phyloP scores from a whole-genome alignment of 1,140 invertebrate genomes.

The Drosophila yakuba region DNA sequence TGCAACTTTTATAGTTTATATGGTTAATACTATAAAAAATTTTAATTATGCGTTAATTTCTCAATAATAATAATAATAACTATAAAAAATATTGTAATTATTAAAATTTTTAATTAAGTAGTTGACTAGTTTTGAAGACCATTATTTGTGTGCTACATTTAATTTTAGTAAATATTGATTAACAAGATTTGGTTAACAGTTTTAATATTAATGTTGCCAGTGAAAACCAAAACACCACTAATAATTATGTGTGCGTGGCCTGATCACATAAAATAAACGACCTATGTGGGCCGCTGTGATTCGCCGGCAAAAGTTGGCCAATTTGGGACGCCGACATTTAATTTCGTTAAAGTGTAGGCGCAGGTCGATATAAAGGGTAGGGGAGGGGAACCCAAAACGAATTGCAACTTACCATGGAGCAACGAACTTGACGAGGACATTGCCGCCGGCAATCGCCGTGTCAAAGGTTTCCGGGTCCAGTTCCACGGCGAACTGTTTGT shows the following conservation, averaged over 20 bases:
- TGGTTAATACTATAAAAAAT: not conserved
- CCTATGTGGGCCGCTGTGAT: conserved; percentile 27
- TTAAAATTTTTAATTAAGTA: not conserved
- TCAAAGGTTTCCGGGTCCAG: conserved; percentile 87
- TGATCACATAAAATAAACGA: conserved; percentile 17
- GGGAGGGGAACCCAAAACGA: not conserved
- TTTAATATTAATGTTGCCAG: not conserved
- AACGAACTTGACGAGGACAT: conserved; percentile 91
- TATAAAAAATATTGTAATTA: not conserved
- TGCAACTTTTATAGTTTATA: not conserved
- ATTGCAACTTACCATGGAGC: conserved; percentile 88
- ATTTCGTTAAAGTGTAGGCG: not conserved
- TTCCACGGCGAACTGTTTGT: conserved; percentile 63
- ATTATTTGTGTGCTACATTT: too few relatives aligned
- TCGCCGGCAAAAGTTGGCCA: conserved; percentile 29
- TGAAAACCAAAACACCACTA: conserved; percentile 1
- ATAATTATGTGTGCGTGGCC: conserved; percentile 41
- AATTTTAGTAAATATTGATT: not conserved
- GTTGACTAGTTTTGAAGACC: too few relatives aligned
- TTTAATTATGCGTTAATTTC: too few relatives aligned
- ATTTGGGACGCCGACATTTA: conserved; percentile 11
- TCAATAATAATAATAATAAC: too few relatives aligned
- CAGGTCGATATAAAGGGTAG: too few relatives aligned
- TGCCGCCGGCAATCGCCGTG: conserved; percentile 87
- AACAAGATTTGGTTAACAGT: too few relatives aligned